Evolutionary conservation across 2,797 vertebrate genomes (phyloP).

Genomic region (Odontamblyopus rebecca): DNA sequence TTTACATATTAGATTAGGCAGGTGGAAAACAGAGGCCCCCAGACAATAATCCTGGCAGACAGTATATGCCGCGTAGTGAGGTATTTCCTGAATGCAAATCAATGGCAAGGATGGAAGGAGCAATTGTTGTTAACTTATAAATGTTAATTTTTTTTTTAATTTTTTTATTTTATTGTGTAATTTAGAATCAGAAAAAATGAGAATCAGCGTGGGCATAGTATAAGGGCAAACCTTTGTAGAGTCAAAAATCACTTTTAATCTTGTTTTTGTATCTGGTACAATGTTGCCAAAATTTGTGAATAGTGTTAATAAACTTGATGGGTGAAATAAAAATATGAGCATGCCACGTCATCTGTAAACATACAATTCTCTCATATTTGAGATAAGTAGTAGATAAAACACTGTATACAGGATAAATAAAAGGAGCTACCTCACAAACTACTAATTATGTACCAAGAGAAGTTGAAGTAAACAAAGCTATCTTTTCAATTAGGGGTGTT

Average conservation of each 20-base stretch:
- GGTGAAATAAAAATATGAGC: neutral
- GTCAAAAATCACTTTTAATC: too few relatives aligned
- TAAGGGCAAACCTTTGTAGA: neutral
- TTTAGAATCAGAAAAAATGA: too few relatives aligned
- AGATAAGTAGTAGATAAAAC: too few relatives aligned
- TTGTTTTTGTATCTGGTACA: too few relatives aligned
- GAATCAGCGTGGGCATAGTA: neutral
- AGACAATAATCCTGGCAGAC: neutral
- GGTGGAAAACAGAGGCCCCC: conserved; percentile 3
- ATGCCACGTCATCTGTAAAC: neutral
- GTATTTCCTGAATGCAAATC: neutral
- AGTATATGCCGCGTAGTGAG: neutral
- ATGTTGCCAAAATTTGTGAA: neutral
- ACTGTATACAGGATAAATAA: too few relatives aligned
- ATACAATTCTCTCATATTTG: neutral
- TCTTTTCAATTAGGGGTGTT: neutral
- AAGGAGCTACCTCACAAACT: too few relatives aligned
- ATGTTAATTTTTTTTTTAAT: too few relatives aligned
- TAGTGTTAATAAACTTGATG: neutral
- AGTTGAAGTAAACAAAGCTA: neutral
- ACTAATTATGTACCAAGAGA: too few relatives aligned
- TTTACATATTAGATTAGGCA: conserved; percentile 38
- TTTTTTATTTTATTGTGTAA: neutral
- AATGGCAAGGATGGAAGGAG: neutral
- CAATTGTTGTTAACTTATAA: neutral